Evolutionary conservation across 2,797 vertebrate genomes (phyloP).

Genomic region (Coregonus sp.): DNA sequence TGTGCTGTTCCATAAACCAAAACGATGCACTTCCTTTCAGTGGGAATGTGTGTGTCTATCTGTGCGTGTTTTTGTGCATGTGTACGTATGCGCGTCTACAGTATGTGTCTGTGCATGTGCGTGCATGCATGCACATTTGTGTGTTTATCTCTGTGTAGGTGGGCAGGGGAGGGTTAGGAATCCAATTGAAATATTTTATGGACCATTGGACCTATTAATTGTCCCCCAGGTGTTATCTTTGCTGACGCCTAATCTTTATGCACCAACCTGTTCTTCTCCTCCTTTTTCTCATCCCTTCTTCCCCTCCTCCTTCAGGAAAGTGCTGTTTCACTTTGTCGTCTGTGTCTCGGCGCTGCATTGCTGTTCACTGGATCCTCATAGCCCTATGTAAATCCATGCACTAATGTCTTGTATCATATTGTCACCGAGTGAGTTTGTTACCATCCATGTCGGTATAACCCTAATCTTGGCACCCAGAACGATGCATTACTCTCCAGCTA

Average conservation of each 20-base stretch:
- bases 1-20: too few species aligned
- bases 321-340: slow-evolving; percentile 33
- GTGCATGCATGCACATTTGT: slow-evolving; percentile 21
- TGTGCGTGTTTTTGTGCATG: slow-evolving; percentile 40
- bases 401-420: not conserved
- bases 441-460: too few species aligned
- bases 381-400: not conserved
- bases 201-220: slow-evolving; percentile 95
- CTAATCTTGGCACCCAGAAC: too few species aligned
- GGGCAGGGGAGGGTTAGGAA: slow-evolving; percentile 68
- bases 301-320: slow-evolving; percentile 49
- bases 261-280: slow-evolving; percentile 74
- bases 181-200: slow-evolving; percentile 90
- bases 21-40: slow-evolving; percentile 30
- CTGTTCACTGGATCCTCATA: not conserved
- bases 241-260: slow-evolving; percentile 83
- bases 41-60: slow-evolving; percentile 23
- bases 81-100: not conserved
- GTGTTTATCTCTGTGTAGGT: slow-evolving; percentile 26
- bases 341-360: slow-evolving; percentile 8
- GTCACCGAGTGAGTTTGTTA: not conserved
- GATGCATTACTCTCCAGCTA: too few species aligned
- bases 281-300: slow-evolving; percentile 64
- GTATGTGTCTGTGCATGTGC: slow-evolving; percentile 17
- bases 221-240: slow-evolving; percentile 85